Evolutionary conservation across 1,140 invertebrate species (phyloP).

Genomic region (Ditylenchus dipsaci): DNA sequence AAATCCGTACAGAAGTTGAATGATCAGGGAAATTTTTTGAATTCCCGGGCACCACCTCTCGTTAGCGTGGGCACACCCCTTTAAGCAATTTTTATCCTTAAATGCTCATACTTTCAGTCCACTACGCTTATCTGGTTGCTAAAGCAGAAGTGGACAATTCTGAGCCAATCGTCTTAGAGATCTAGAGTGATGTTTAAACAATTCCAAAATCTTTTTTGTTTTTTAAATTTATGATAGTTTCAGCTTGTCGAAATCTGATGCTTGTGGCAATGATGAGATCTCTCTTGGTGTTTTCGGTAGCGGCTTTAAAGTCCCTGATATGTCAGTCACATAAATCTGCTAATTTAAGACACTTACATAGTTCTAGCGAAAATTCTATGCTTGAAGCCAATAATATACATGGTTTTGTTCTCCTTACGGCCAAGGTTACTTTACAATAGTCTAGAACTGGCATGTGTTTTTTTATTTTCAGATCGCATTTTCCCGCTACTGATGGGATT

Average conservation of each 20-base stretch:
- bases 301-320: too few species aligned
- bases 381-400: constrained; percentile 71
- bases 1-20: too few species aligned
- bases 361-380: constrained; percentile 77
- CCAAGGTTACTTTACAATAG: constrained; percentile 65
- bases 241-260: too few species aligned
- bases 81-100: not conserved
- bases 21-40: too few species aligned
- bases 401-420: constrained; percentile 80
- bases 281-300: constrained; percentile 65
- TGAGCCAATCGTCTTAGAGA: too few species aligned
- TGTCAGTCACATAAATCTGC: too few species aligned
- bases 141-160: too few species aligned
- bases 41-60: too few species aligned
- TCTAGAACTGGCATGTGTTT: not conserved
- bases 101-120: constrained; percentile 45
- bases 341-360: constrained; percentile 70
- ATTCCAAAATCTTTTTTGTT: too few species aligned
- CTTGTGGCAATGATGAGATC: constrained; percentile 59
- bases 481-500: constrained; percentile 86
- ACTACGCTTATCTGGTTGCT: constrained; percentile 74
- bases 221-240: too few species aligned
- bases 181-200: too few species aligned
- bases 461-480: constrained; percentile 70
- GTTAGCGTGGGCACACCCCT: too few species aligned